phyloP scores from a whole-genome alignment of 2,888 invertebrate species.

The Cephus rjabovi region DNA sequence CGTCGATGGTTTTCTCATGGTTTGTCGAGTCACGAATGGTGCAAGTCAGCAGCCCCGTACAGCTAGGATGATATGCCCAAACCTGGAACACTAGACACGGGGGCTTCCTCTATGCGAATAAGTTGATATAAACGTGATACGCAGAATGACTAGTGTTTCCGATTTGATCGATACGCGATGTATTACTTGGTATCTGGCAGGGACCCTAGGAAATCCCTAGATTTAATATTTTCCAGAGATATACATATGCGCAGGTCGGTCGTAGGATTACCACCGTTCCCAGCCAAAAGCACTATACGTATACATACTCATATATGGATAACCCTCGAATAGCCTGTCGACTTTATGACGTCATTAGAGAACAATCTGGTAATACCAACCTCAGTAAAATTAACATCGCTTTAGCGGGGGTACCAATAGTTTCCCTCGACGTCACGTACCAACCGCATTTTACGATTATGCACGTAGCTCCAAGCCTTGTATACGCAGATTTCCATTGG shows the following conservation, averaged over 20 bases:
- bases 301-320: conserved; percentile 20
- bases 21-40: conserved; percentile 43
- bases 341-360: conserved; percentile 56
- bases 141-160: conserved; percentile 44
- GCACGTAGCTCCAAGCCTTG: conserved; percentile 2
- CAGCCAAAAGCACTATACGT: not conserved
- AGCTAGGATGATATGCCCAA: conserved; percentile 53
- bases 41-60: conserved; percentile 56
- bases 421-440: conserved; percentile 44
- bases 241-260: not conserved
- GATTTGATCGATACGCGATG: conserved; percentile 47
- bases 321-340: conserved; percentile 44
- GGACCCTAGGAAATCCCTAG: not conserved
- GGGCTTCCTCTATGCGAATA: conserved; percentile 39
- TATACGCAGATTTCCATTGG: not conserved
- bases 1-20: conserved; percentile 29
- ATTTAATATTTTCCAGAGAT: not conserved
- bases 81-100: conserved; percentile 40
- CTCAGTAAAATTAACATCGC: not conserved
- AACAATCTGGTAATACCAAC: conserved; percentile 46
- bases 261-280: not conserved
- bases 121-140: conserved; percentile 50
- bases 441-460: conserved; percentile 47
- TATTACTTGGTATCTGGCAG: conserved; percentile 26
- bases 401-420: conserved; percentile 29